Conservation (phyloP, 2,888 invertebrate species). For the Dryadula phaetusa region DNA sequence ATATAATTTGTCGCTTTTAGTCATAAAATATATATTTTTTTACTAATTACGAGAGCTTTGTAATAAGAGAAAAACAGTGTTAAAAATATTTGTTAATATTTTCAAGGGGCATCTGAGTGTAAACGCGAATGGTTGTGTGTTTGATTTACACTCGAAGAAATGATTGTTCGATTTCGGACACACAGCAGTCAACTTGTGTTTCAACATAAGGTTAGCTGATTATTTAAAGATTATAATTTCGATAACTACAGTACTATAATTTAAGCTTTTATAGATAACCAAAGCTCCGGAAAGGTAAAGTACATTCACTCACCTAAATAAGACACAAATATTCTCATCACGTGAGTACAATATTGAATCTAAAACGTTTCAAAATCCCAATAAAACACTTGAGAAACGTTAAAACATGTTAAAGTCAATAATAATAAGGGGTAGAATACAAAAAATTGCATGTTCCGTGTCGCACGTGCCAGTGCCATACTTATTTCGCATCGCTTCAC, state of each 20-base stretch:
- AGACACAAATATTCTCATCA: not conserved
- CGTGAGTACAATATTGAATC: slow-evolving; percentile 9
- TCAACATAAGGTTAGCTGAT: too few relatives aligned
- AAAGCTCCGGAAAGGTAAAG: not conserved
- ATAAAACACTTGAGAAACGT: slow-evolving; percentile 60
- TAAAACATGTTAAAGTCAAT: slow-evolving; percentile 51
- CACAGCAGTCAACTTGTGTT: too few relatives aligned
- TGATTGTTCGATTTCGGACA: too few relatives aligned
- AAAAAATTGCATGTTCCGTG: slow-evolving; percentile 68
- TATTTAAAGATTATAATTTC: not conserved
- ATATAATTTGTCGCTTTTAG: too few relatives aligned
- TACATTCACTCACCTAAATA: not conserved
- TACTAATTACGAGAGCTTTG: too few relatives aligned
- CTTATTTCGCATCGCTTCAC: slow-evolving; percentile 76
- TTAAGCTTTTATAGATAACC: not conserved
- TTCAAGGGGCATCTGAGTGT: too few relatives aligned
- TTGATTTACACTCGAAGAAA: not conserved
- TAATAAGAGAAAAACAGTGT: too few relatives aligned
- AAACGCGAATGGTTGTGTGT: too few relatives aligned
- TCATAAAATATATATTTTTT: too few relatives aligned
- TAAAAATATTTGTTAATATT: too few relatives aligned
- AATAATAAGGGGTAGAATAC: slow-evolving; percentile 57
- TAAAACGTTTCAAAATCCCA: slow-evolving; percentile 44
- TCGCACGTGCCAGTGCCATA: slow-evolving; percentile 69
- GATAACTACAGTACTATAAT: not conserved